Base-by-base conservation (phyloP, 2,888 invertebrate genomes). In the Noctuana brunneofusca region DNA sequence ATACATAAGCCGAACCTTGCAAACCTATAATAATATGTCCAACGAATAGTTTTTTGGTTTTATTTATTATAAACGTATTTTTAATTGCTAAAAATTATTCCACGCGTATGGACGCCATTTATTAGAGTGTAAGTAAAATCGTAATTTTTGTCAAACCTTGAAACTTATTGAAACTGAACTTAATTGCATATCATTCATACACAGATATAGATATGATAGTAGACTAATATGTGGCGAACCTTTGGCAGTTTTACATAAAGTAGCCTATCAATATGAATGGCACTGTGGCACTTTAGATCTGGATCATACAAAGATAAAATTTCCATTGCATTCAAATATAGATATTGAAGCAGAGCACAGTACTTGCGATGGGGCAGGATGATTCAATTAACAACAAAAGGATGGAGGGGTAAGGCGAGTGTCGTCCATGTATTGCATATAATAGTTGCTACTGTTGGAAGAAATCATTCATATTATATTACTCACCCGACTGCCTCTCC, bases 401-500 rank as follows among this genome's bases (percentile, higher is more conserved):
- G 59, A 60, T 43, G 53, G 20, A 43, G 59, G 59, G 53, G 59
- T 52, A 59, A 59, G 59, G 59, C 43, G 54, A 60, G 24, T 32
- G 53, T 59, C 20, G 52, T 43, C 52, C 52, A 43, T 52, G 59
- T 43, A 53, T 46, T 53, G 53, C 59, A 59, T 59, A 54, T 48
- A 48, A 58, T 58, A n/a, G 58, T 3, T 16, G 35, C 22, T 20
- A 6, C 22, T 48, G 20, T 38, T 38, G 14, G 38, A 58, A 58
- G 58, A 58, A 58, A 58, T 12, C 18, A 22, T 30, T 55, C 27
- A 9, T 27, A 27, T 6, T 27, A 32, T n/a, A n/a, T 41, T 20
- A 74, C 89, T 83, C 72, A 94, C 94, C 92, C 92, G 65, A 92
- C 86, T 8, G 93, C 89, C 50, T 88, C 88, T 0, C 94, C 95